These are phyloP conservation scores for Drosophila colorata DNA, from an alignment of 2,888 invertebrate species.

Conservation along the genomic window DNA sequence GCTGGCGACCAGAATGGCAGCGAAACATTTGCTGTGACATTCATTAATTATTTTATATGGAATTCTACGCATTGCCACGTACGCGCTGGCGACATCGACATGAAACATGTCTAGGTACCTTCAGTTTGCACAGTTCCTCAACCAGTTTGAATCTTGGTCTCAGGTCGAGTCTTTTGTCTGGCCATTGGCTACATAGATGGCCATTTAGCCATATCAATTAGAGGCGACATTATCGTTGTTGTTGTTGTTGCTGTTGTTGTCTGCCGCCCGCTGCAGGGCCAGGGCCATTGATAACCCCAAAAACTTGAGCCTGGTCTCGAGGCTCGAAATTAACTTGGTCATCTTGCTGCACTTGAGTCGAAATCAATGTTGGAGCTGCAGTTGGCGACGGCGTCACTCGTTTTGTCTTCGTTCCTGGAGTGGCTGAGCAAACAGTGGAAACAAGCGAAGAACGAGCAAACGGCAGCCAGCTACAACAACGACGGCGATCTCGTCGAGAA, in stretches of 20 bases:
- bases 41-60: slow-evolving; percentile 85
- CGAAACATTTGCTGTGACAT: slow-evolving; percentile 83
- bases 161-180: slow-evolving; percentile 30
- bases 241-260: slow-evolving; percentile 20
- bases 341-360: slow-evolving; percentile 73
- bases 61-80: slow-evolving; percentile 84
- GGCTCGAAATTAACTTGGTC: slow-evolving; percentile 74
- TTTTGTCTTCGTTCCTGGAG: slow-evolving; percentile 64
- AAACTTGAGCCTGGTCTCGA: slow-evolving; percentile 27
- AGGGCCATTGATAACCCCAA: slow-evolving; percentile 70
- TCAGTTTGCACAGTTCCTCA: slow-evolving; percentile 24
- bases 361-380: slow-evolving; percentile 22
- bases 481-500: slow-evolving; percentile 58
- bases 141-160: slow-evolving; percentile 10
- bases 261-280: slow-evolving; percentile 17
- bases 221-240: slow-evolving; percentile 43
- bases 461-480: slow-evolving; percentile 64
- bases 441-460: slow-evolving; percentile 52
- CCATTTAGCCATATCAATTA: slow-evolving; percentile 79
- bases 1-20: slow-evolving; percentile 49
- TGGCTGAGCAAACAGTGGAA: slow-evolving; percentile 74
- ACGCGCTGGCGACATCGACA: slow-evolving; percentile 83
- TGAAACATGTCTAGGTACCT: slow-evolving; percentile 70
- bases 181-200: slow-evolving; percentile 69
- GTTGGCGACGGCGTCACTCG: slow-evolving; percentile 64